Evolutionary conservation across 2,888 invertebrate species (phyloP).

Genomic region (Eulithis testata): DNA sequence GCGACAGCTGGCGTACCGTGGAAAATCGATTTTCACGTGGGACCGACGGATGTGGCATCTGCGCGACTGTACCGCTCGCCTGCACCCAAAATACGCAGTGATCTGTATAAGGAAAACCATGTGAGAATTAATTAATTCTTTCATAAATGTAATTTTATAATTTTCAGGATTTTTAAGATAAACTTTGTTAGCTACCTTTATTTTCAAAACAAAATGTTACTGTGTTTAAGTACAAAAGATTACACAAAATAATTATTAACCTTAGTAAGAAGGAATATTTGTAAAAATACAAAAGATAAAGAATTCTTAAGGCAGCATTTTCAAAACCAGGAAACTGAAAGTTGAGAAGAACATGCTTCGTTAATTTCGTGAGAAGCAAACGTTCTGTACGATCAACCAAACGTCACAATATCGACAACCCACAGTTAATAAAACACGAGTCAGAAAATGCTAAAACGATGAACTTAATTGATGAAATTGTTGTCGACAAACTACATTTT

Average conservation of each 20-base stretch:
- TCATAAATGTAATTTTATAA: background rate
- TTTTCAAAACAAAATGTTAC: no score
- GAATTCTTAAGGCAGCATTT: no score
- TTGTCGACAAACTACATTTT: no score
- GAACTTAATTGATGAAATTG: no score
- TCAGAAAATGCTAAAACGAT: no score
- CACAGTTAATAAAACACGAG: no score
- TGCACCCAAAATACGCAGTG: constrained; percentile 71
- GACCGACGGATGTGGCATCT: constrained; percentile 82
- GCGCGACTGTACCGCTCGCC: constrained; percentile 71
- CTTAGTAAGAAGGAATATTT: no score
- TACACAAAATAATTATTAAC: no score
- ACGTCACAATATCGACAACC: constrained; percentile 64
- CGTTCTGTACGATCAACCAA: constrained; percentile 26
- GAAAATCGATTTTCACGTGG: constrained; percentile 84
- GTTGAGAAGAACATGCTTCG: background rate
- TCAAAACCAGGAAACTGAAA: background rate
- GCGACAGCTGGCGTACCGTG: constrained; percentile 83
- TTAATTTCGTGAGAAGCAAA: constrained; percentile 49
- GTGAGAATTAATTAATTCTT: constrained; percentile 5
- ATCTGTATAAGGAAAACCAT: constrained; percentile 60
- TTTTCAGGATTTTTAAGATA: background rate
- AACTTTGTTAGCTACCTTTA: no score
- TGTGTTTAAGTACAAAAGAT: no score
- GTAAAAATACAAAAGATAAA: no score